Conservation (phyloP, 1,140 invertebrate genomes). For the Cotesia glomerata region DNA sequence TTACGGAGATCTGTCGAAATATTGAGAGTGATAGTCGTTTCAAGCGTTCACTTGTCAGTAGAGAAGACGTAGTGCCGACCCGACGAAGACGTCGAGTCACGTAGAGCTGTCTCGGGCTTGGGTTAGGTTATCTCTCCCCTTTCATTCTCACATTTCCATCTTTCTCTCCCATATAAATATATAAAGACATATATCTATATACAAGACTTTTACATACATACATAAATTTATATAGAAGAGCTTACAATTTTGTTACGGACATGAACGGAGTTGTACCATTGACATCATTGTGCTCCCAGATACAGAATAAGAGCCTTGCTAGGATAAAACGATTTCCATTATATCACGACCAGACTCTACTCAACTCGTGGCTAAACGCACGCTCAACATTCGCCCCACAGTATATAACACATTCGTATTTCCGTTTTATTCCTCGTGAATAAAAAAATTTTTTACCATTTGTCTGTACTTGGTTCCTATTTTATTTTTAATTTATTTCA, state of each 20-base stretch:
- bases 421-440: background rate
- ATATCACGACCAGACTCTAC: background rate
- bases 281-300: conserved; percentile 5
- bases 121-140: background rate
- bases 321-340: conserved; percentile 13
- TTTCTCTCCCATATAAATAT: background rate
- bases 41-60: conserved; percentile 22
- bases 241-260: conserved; percentile 2
- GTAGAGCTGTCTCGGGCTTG: conserved; percentile 13
- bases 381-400: background rate
- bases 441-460: too few species aligned
- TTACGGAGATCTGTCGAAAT: conserved; percentile 22
- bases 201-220: background rate
- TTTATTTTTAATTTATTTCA: background rate
- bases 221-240: background rate
- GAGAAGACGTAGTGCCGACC: conserved; percentile 20
- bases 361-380: conserved; percentile 1
- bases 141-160: background rate
- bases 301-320: background rate
- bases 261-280: background rate
- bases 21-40: conserved; percentile 25
- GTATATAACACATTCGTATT: background rate
- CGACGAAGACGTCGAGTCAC: conserved; percentile 23
- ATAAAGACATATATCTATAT: background rate
- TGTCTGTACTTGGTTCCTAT: background rate